A percentile compares a stretch with the other conserved stretches of the same genome.
Conservation (phyloP, 2,888 invertebrate species). For the Suillia variegata region DNA sequence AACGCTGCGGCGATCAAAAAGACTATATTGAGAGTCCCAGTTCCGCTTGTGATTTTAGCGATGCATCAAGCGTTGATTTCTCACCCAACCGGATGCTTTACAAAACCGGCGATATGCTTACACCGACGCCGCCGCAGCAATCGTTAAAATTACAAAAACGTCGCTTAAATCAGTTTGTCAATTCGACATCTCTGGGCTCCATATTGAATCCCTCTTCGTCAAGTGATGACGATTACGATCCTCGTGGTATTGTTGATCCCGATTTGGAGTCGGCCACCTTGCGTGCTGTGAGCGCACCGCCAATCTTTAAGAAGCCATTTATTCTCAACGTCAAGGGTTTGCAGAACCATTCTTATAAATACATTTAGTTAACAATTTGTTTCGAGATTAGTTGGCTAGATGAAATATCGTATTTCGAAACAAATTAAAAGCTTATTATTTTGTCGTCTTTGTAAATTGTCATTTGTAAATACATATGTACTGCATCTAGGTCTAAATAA, state of each 20-base stretch:
- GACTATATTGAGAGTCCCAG: slow-evolving; percentile 12
- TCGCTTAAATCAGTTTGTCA: slow-evolving; percentile 36
- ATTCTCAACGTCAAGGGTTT: slow-evolving; percentile 49
- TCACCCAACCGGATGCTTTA: slow-evolving; percentile 27
- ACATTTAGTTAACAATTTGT: slow-evolving; percentile 4
- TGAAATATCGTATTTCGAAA: neutral
- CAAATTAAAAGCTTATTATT: too few species aligned
- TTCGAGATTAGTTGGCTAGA: slow-evolving; percentile 8
- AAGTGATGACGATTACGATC: slow-evolving; percentile 34
- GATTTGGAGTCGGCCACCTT: neutral
- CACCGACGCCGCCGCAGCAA: slow-evolving; percentile 14
- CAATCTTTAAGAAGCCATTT: slow-evolving; percentile 41
- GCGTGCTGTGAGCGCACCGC: slow-evolving; percentile 47
- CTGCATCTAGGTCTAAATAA: too few species aligned
- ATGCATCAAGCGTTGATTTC: slow-evolving; percentile 41
- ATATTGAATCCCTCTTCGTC: slow-evolving; percentile 31
- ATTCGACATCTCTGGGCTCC: slow-evolving; percentile 44
- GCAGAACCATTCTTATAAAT: too few species aligned
- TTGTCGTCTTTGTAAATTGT: too few species aligned
- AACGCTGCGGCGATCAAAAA: slow-evolving; percentile 13
- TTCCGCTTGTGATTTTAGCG: slow-evolving; percentile 32
- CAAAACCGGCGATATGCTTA: neutral
- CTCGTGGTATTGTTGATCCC: slow-evolving; percentile 20
- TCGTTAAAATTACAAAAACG: slow-evolving; percentile 33
- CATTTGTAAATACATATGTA: too few species aligned